A percentile compares a stretch with the other conserved stretches of the same genome.
These are phyloP conservation scores for Phortica magna DNA, from an alignment of 2,888 invertebrate species.

Conservation along the genomic window DNA sequence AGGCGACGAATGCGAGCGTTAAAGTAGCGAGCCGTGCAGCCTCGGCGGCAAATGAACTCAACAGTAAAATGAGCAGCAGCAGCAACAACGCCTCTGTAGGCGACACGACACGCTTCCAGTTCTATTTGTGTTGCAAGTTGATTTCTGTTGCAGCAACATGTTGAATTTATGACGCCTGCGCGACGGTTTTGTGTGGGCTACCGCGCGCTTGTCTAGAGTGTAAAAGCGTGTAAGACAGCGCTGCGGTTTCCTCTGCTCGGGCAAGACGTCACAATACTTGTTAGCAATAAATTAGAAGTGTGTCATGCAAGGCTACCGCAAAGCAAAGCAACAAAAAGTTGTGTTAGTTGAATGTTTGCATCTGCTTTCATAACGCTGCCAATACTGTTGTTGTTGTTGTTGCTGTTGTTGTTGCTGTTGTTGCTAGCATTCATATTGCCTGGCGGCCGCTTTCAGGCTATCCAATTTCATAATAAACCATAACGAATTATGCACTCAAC, in stretches of 20 bases:
- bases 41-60: too few relatives aligned
- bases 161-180: slow-evolving; percentile 17
- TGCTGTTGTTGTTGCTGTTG: not conserved
- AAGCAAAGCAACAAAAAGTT: slow-evolving; percentile 32
- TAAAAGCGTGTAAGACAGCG: slow-evolving; percentile 32
- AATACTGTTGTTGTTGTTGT: not conserved
- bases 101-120: not conserved
- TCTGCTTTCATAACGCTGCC: slow-evolving; percentile 49
- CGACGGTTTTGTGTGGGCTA: slow-evolving; percentile 8
- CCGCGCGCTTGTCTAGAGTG: slow-evolving; percentile 37
- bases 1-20: too few relatives aligned
- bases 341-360: slow-evolving; percentile 24
- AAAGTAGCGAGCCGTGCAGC: too few relatives aligned
- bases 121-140: slow-evolving; percentile 17
- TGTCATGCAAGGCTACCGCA: slow-evolving; percentile 64
- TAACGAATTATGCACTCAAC: slow-evolving; percentile 72
- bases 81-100: not conserved
- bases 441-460: slow-evolving; percentile 55
- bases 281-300: slow-evolving; percentile 68
- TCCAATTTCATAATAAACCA: slow-evolving; percentile 71
- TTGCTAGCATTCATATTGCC: not conserved
- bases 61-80: too few relatives aligned
- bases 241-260: not conserved
- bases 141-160: slow-evolving; percentile 9
- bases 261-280: slow-evolving; percentile 30